These are phyloP conservation scores for Ailurus styani DNA, from an alignment of 2,113 vertebrate genomes.

Conservation along the genomic window DNA sequence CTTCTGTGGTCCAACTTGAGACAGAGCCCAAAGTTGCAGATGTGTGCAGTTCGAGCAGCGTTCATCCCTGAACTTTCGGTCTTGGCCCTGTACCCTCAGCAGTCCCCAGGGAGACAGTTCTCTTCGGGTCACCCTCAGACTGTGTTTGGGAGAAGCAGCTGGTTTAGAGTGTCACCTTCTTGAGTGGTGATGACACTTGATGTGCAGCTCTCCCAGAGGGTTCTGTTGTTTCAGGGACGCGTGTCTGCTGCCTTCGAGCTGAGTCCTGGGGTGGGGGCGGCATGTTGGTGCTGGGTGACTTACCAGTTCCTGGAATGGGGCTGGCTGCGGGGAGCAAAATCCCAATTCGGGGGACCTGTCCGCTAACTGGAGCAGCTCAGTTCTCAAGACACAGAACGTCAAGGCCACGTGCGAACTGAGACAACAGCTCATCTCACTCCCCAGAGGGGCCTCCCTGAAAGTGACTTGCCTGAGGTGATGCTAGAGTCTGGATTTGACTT, in stretches of 20 bases:
- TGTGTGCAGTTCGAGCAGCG: background rate
- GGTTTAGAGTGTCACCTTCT: background rate
- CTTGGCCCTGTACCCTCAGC: background rate
- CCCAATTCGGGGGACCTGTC: background rate
- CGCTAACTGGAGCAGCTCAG: background rate
- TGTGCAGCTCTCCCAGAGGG: rapidly evolving
- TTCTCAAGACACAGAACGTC: background rate
- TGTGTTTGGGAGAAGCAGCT: rapidly evolving
- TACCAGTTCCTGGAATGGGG: background rate
- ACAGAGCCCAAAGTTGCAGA: background rate
- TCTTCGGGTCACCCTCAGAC: background rate
- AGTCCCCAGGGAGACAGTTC: background rate
- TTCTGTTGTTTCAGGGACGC: background rate
- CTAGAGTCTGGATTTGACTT: background rate
- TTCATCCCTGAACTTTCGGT: background rate
- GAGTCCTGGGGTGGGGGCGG: background rate
- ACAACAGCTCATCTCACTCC: background rate
- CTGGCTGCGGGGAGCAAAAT: background rate
- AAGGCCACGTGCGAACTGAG: background rate
- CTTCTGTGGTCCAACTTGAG: background rate
- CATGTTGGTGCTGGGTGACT: background rate
- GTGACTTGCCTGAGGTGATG: background rate
- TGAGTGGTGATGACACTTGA: background rate
- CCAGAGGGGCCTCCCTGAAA: background rate
- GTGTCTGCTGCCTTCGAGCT: background rate